Conservation (phyloP, 2,797 vertebrate genomes). For the Parambassis ranga region DNA sequence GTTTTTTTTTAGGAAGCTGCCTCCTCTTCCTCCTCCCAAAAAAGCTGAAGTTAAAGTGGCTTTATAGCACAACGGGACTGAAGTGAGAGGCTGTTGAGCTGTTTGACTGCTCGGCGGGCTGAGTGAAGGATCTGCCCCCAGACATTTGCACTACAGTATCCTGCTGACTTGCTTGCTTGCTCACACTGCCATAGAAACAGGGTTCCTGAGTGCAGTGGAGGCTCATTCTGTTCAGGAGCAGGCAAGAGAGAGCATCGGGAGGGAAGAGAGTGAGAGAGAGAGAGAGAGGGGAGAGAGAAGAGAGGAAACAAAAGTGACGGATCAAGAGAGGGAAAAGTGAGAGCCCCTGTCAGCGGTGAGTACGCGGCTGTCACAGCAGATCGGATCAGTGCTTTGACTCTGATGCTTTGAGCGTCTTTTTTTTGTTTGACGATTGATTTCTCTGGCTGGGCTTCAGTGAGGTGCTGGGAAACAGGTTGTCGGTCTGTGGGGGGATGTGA, state of each 20-base stretch:
- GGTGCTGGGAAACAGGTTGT: slow-evolving; percentile 66
- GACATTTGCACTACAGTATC: slow-evolving; percentile 76
- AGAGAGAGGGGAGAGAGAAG: background rate
- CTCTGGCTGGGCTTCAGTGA: slow-evolving; percentile 25
- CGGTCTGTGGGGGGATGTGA: slow-evolving; percentile 43
- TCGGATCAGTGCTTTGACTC: slow-evolving; percentile 52
- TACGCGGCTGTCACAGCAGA: slow-evolving; percentile 67
- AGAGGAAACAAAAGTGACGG: slow-evolving; percentile 27
- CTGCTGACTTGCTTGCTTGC: slow-evolving; percentile 79
- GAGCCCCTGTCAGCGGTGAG: slow-evolving; percentile 72
- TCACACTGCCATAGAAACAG: slow-evolving; percentile 82
- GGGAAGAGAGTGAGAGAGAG: slow-evolving; percentile 29
- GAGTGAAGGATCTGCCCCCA: slow-evolving; percentile 76
- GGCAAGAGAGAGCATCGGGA: slow-evolving; percentile 70
- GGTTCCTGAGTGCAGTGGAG: slow-evolving; percentile 74
- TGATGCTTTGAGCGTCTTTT: slow-evolving; percentile 48
- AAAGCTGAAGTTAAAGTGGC: slow-evolving; percentile 50
- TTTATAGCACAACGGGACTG: slow-evolving; percentile 51
- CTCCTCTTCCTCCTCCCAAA: background rate
- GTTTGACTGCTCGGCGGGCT: slow-evolving; percentile 59
- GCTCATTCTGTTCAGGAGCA: slow-evolving; percentile 78
- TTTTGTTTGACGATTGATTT: slow-evolving; percentile 38
- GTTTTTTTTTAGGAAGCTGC: slow-evolving; percentile 19
- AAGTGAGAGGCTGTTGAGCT: slow-evolving; percentile 62
- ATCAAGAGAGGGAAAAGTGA: slow-evolving; percentile 69